Base-by-base conservation (phyloP, 1,140 invertebrate species). In the Harpegnathos saltator region DNA sequence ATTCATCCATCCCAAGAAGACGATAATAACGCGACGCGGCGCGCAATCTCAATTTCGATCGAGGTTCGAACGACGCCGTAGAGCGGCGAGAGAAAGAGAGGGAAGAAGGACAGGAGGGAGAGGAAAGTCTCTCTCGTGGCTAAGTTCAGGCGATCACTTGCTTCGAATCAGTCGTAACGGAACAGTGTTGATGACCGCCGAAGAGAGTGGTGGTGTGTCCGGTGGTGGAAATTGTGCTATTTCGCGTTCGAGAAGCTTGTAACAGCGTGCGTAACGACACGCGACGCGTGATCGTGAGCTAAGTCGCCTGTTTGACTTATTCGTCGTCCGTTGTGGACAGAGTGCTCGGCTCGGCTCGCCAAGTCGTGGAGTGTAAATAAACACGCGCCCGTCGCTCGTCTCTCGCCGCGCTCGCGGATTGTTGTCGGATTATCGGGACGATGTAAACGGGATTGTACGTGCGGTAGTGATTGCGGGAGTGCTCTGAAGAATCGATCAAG, bases 281-380 rank as follows among this genome's bases (percentile, higher is more conserved):
- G n/a, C n/a, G n/a, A n/a, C 9, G 33, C 33, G 62, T 78, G 62
- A 78, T 68, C 63, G 73, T 26, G 73, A 24, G 48, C 1, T 29
- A 29, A 69, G 26, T 69, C 24, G 5, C 38, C n/a, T n/a, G 38
- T 44, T 44, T 44, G 38, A 44, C 7, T 9, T 44, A 9, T 44
- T 9, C 38, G 38, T 11, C 38, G 29, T n/a, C 33, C 33, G 33
- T 44, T 44, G 38, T 44, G 4, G 38, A 44, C 38, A 9, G 38
- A 7, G n/a, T n/a, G n/a, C n/a, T n/a, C n/a, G n/a, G 38, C 38
- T 44, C 38, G 38, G 38, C 38, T 24, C 22, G 1, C n/a, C 3
- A 24, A 78, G 61, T 65, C 73, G 74, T n/a, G 62, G 50, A 56
- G 66, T 77, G 74, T 78, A 78, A 78, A 78, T 68, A 77, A 61